phyloP scores from a whole-genome alignment of 2,888 invertebrate genomes.

The Sympetrum striolatum region DNA sequence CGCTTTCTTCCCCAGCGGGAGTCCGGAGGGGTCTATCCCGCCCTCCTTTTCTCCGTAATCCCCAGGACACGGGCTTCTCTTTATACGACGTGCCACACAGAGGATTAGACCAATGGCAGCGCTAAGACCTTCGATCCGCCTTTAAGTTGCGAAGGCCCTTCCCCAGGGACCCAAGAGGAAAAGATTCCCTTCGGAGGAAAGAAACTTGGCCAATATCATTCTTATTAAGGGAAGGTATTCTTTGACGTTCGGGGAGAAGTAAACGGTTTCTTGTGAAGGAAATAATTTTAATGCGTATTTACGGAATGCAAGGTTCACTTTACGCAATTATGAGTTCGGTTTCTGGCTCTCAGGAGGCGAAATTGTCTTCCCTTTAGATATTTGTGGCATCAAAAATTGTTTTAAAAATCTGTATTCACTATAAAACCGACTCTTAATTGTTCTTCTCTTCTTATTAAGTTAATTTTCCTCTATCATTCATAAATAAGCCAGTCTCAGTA shows the following conservation, averaged over 20 bases:
- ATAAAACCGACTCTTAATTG: no score
- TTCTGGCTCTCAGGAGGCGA: no score
- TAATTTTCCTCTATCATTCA: no score
- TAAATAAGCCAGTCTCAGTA: no score
- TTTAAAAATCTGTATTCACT: no score
- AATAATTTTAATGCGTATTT: background rate
- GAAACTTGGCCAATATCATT: background rate
- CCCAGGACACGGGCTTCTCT: background rate
- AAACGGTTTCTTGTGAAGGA: background rate
- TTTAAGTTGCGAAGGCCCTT: background rate
- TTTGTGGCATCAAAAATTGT: no score
- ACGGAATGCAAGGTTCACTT: no score
- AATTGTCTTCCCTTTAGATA: no score
- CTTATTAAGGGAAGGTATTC: background rate
- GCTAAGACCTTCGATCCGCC: constrained; percentile 2
- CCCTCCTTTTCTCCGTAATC: background rate
- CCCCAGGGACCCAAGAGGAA: background rate
- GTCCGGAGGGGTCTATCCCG: background rate
- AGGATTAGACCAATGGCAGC: constrained; percentile 26
- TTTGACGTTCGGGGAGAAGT: background rate
- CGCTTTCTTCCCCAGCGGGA: background rate
- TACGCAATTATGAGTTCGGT: no score
- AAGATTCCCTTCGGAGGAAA: background rate
- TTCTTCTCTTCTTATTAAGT: no score
- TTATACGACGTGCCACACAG: constrained; percentile 5